Conservation (phyloP, 2,797 vertebrate genomes). For the Philypnodon macrostomus region DNA sequence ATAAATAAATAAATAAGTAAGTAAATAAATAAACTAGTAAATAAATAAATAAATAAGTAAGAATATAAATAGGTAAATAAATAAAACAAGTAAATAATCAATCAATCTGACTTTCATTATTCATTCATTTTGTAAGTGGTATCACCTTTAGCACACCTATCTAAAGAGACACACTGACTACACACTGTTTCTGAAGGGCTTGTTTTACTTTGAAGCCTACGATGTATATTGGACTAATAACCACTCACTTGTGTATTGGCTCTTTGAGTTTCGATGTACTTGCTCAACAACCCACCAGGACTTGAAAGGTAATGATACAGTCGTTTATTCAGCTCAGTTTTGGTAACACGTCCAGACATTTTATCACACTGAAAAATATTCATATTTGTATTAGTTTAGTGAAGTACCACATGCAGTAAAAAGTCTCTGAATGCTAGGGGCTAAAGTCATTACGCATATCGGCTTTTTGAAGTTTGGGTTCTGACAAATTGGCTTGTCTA, state of each 20-base stretch:
- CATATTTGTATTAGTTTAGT: no score
- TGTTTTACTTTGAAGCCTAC: background rate
- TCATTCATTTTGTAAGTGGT: no score
- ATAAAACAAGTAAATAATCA: no score
- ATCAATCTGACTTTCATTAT: no score
- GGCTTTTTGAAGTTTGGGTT: constrained; percentile 61
- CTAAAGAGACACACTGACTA: background rate
- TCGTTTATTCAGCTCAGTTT: constrained; percentile 11
- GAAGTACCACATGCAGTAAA: no score
- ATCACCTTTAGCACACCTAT: no score
- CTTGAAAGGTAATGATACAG: background rate
- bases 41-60: no score
- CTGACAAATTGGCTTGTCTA: constrained; percentile 76
- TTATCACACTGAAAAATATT: no score
- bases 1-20: no score
- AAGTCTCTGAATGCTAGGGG: constrained; percentile 54
- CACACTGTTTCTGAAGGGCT: background rate
- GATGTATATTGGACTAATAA: background rate
- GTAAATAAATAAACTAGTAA: no score
- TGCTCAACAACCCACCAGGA: constrained; percentile 4
- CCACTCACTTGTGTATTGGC: constrained; percentile 15
- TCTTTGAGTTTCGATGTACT: constrained; percentile 19
- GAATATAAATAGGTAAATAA: no score
- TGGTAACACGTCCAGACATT: background rate
- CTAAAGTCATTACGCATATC: constrained; percentile 64